Evolutionary conservation across 2,113 vertebrate species (phyloP).

Genomic region (Oryzias javanicus): DNA sequence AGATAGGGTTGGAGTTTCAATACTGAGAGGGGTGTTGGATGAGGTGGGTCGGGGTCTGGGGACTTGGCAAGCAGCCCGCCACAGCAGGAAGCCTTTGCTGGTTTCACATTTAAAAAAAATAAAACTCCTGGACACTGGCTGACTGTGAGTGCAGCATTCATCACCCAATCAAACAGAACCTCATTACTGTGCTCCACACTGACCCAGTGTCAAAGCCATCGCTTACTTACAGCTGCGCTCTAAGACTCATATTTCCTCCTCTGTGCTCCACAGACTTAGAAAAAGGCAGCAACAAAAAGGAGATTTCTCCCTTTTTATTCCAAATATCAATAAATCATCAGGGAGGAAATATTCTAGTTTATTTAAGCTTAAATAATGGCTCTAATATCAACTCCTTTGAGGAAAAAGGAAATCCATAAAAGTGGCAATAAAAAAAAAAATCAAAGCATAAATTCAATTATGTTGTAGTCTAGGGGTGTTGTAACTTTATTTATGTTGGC

Average conservation of each 20-base stretch:
- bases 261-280: conserved; percentile 18
- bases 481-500: conserved; percentile 47
- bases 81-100: conserved; percentile 74
- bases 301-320: background rate
- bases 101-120: conserved; percentile 77
- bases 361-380: background rate
- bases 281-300: background rate
- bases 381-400: too few species aligned
- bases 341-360: conserved; percentile 44
- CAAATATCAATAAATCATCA: conserved; percentile 5
- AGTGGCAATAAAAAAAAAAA: conserved; percentile 20
- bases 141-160: conserved; percentile 41
- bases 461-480: conserved; percentile 20
- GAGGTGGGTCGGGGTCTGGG: conserved; percentile 57
- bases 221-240: conserved; percentile 27
- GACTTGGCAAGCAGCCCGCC: conserved; percentile 74
- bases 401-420: too few species aligned
- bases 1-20: conserved; percentile 31
- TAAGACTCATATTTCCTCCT: background rate
- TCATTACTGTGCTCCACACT: conserved; percentile 23
- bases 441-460: conserved; percentile 7
- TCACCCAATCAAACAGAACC: conserved; percentile 56
- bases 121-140: conserved; percentile 64
- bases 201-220: conserved; percentile 28
- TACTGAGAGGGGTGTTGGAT: conserved; percentile 6